Conservation (phyloP, 2,888 invertebrate species). For the Ochropleura leucogaster region DNA sequence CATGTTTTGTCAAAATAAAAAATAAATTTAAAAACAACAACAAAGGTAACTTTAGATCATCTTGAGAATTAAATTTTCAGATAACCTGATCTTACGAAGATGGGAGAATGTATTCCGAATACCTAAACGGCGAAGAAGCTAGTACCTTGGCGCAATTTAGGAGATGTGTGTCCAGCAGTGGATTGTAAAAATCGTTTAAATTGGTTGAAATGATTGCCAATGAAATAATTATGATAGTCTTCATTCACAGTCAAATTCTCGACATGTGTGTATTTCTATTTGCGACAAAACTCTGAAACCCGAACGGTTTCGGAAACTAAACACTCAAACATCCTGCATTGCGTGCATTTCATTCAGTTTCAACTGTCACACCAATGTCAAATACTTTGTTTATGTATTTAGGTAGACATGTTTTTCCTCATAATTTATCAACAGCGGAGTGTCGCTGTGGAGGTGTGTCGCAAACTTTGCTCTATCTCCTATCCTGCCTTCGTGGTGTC, state of each 20-base stretch:
- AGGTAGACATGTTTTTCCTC: not conserved
- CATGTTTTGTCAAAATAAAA: too few relatives aligned
- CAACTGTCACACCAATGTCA: conserved; percentile 18
- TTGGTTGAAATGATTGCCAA: not conserved
- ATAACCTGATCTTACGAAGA: not conserved
- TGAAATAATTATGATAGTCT: not conserved
- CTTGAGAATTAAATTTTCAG: not conserved
- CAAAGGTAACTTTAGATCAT: not conserved
- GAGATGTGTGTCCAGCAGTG: not conserved
- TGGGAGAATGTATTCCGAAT: not conserved
- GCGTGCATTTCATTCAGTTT: conserved; percentile 26
- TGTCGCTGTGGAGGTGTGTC: too few relatives aligned
- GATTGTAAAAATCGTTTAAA: not conserved
- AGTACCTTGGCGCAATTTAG: not conserved
- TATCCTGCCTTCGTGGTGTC: too few relatives aligned
- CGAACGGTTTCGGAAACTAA: conserved; percentile 45
- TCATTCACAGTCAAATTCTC: conserved; percentile 14
- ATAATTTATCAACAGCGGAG: not conserved
- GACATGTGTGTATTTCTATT: conserved; percentile 30
- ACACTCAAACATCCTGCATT: conserved; percentile 44
- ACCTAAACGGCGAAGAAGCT: not conserved
- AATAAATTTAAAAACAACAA: too few relatives aligned
- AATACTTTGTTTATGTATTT: not conserved
- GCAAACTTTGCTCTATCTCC: too few relatives aligned
- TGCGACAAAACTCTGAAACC: conserved; percentile 21